phyloP scores from a whole-genome alignment of 30 jellyfish, hydroid and myxozoan genomes.

The Aurelia sp. region DNA sequence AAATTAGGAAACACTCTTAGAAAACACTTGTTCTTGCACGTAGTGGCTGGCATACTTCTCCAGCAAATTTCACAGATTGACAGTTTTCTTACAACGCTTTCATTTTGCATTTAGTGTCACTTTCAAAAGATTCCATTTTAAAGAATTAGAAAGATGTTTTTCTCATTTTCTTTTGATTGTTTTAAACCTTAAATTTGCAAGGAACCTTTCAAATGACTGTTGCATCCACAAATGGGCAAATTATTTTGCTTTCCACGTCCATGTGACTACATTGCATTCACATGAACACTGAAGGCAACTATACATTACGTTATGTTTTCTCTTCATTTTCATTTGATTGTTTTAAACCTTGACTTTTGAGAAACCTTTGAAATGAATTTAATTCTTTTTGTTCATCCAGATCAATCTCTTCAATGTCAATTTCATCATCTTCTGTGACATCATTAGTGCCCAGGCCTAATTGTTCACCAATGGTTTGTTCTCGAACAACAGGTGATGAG shows the following conservation, averaged over 20 bases:
- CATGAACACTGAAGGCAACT: no score
- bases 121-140: no score
- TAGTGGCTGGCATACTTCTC: no score
- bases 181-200: constrained; percentile 57
- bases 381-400: constrained; percentile 52
- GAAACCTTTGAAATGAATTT: constrained; percentile 69
- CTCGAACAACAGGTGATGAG: constrained; percentile 41
- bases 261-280: no score
- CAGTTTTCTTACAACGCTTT: no score
- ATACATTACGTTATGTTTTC: neutral
- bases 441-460: constrained; percentile 28
- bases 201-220: constrained; percentile 51
- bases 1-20: no score
- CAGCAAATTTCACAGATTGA: no score
- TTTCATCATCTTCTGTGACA: constrained; percentile 32
- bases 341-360: constrained; percentile 72
- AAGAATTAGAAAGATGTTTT: no score
- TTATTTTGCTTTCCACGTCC: neutral
- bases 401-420: constrained; percentile 29
- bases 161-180: neutral
- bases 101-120: no score
- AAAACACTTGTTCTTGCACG: no score
- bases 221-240: no score
- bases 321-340: neutral
- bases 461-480: constrained; percentile 15